Base-by-base conservation (phyloP, 2,797 vertebrate species). In the Catamblyrhynchus diadema region DNA sequence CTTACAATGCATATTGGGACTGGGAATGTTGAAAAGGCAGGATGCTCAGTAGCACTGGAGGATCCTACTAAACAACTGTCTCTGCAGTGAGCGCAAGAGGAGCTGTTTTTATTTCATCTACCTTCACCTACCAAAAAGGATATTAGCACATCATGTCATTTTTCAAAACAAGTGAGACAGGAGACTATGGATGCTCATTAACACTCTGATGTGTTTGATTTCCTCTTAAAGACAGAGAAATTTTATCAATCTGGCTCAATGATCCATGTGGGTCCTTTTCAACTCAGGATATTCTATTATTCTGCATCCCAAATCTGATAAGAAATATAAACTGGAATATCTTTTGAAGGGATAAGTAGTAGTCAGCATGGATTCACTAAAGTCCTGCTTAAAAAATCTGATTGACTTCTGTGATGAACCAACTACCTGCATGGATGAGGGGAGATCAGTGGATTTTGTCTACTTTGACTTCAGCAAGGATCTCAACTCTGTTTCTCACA, bases 141-240 rank as follows among this genome's bases (percentile, higher is more conserved):
- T 82, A 88, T 93, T 92, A 94, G 57, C 84, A 94, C 50, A 78
- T 85, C 57, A 57, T 39, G 28, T 71, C 6, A 45, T 62, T 90
- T 72, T 85, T 87, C 74, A 92, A 85, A 83, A 87, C 42, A 94
- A 73, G 60, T 69, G 86, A 79, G 77, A 86, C 16, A 56, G 44
- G 32, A 90, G 45, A 89, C 83, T 51, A 56, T 14, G 57, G 79
- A 77, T 57, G 57, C 50, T 95, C 84, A 92, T 89, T 92, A 94
- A 80, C 71, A 83, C 71, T 69, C 70, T 59, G n/a, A 92, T 50
- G 53, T 77, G 50, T 92, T 87, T 92, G 35, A 89, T 74, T 92
- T 93, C 45, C 42, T 85, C 69, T 77, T 74, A 75, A 93, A 75
- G 25, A 59, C 0, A 2, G n/a, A 94, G 35, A 85, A 91, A 71